These are phyloP conservation scores for Eulithis testata DNA, from an alignment of 2,888 invertebrate genomes.

Conservation along the genomic window DNA sequence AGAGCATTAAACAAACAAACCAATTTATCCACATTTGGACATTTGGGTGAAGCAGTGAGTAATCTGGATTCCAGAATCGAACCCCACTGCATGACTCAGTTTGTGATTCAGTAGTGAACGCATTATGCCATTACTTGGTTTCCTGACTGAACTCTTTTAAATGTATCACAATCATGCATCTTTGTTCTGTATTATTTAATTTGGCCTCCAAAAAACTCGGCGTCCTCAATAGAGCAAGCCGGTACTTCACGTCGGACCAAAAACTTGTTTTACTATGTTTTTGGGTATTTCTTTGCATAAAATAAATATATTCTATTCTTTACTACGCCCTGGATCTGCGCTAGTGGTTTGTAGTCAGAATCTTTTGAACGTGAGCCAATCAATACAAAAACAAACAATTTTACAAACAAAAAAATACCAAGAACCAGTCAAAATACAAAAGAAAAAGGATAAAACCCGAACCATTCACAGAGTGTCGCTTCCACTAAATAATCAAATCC, in stretches of 20 bases:
- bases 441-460: slow-evolving; percentile 4
- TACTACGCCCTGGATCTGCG: too few species aligned
- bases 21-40: slow-evolving; percentile 19
- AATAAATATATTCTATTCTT: too few species aligned
- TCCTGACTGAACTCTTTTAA: not conserved
- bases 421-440: slow-evolving; percentile 11
- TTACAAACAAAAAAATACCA: slow-evolving; percentile 2
- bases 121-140: slow-evolving; percentile 14
- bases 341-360: not conserved
- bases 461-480: slow-evolving; percentile 19
- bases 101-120: slow-evolving; percentile 27
- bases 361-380: not conserved
- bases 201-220: too few species aligned
- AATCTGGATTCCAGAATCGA: slow-evolving; percentile 32
- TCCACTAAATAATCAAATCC: slow-evolving; percentile 27
- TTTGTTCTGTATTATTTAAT: too few species aligned
- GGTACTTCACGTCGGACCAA: too few species aligned
- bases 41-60: slow-evolving; percentile 30
- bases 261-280: too few species aligned
- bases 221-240: too few species aligned
- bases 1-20: not conserved
- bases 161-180: too few species aligned
- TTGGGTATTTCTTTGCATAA: too few species aligned
- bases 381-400: slow-evolving; percentile 1
- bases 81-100: slow-evolving; percentile 32